A percentile compares a stretch with the other conserved stretches of the same genome.
These are phyloP conservation scores for Diplolepis rosae DNA, from an alignment of 2,888 invertebrate species.

Conservation along the genomic window DNA sequence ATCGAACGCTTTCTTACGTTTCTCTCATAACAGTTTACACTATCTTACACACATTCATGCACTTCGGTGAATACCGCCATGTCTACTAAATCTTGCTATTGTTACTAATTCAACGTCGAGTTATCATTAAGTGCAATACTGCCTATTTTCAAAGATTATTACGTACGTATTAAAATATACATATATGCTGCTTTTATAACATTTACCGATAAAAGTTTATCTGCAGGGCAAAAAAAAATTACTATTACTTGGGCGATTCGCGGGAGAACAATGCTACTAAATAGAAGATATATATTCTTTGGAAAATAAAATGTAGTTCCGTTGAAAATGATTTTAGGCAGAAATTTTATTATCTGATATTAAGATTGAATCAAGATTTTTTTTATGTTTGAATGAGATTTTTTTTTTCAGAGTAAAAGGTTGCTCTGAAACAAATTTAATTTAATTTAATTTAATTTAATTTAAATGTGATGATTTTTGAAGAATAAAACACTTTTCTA, in stretches of 20 bases:
- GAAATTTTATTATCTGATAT: too few species aligned
- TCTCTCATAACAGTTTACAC: constrained; percentile 19
- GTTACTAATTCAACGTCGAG: constrained; percentile 15
- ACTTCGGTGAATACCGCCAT: constrained; percentile 11
- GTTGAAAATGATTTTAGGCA: neutral
- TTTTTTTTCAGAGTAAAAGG: neutral
- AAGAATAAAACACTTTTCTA: too few species aligned
- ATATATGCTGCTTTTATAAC: constrained; percentile 8
- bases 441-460: too few species aligned
- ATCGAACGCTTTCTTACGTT: constrained; percentile 13
- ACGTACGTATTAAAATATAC: constrained; percentile 26
- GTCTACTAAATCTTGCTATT: constrained; percentile 9
- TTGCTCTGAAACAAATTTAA: too few species aligned
- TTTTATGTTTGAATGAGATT: neutral
- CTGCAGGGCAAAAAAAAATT: constrained; percentile 20
- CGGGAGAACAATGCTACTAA: constrained; percentile 30
- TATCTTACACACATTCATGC: constrained; percentile 27
- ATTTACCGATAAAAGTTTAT: constrained; percentile 1
- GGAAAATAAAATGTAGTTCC: constrained; percentile 15
- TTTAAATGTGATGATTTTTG: too few species aligned
- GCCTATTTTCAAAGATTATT: constrained; percentile 7
- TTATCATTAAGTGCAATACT: constrained; percentile 14
- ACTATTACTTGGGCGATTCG: constrained; percentile 32
- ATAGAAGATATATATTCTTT: constrained; percentile 30
- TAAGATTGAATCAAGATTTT: too few species aligned